These are phyloP conservation scores for Xylocampa areola DNA, from an alignment of 2,888 invertebrate species.

Conservation along the genomic window DNA sequence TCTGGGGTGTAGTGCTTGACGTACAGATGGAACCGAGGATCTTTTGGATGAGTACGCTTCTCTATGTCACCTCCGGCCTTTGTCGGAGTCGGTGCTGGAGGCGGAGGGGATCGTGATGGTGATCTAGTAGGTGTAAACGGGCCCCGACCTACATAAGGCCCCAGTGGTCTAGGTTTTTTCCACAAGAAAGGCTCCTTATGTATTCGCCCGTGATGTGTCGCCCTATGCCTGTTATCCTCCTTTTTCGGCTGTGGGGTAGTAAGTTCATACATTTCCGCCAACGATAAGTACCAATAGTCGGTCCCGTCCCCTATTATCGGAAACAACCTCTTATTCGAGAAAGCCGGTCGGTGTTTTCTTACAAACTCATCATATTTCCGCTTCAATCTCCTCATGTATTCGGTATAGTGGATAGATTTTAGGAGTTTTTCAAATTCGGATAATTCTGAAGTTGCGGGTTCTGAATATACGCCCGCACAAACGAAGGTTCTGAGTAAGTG, in stretches of 20 bases:
- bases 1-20: constrained; percentile 81
- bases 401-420: constrained; percentile 81
- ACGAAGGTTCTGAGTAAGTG: constrained; percentile 81
- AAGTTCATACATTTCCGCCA: constrained; percentile 85
- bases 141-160: constrained; percentile 68
- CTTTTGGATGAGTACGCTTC: constrained; percentile 59
- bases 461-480: constrained; percentile 81
- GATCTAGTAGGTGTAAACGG: constrained; percentile 72
- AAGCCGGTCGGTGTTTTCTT: constrained; percentile 80
- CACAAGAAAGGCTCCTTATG: constrained; percentile 84
- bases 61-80: constrained; percentile 53
- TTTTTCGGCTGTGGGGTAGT: constrained; percentile 66
- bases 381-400: constrained; percentile 82
- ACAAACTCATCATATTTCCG: constrained; percentile 84
- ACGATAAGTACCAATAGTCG: constrained; percentile 86
- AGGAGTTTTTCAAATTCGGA: constrained; percentile 83
- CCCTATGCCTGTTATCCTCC: constrained; percentile 68
- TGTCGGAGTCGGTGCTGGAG: constrained; percentile 69
- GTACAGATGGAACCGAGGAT: constrained; percentile 83
- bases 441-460: constrained; percentile 73
- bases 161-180: constrained; percentile 71
- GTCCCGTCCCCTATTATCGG: constrained; percentile 84
- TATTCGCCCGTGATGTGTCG: constrained; percentile 74
- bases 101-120: constrained; percentile 35
- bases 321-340: constrained; percentile 82